phyloP scores from a whole-genome alignment of 2,113 vertebrate species.

The Alligator mississippiensis region DNA sequence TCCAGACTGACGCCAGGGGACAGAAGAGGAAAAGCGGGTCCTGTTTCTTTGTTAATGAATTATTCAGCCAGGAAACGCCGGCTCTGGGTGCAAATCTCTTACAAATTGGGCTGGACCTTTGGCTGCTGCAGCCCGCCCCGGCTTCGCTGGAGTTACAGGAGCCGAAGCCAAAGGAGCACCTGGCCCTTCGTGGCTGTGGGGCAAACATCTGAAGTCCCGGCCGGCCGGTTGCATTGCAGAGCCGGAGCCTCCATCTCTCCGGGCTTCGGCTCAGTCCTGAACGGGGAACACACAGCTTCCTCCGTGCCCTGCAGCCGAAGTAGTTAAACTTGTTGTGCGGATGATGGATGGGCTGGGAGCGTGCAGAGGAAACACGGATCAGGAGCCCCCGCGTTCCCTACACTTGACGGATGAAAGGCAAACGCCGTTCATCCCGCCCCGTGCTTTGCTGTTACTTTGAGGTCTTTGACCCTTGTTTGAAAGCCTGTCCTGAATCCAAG shows the following conservation, averaged over 20 bases:
- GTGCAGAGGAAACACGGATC: neutral
- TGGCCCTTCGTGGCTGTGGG: neutral
- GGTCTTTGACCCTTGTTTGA: accelerated
- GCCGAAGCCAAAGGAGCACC: neutral
- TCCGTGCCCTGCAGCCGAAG: neutral
- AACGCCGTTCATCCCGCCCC: accelerated
- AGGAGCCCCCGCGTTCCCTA: neutral
- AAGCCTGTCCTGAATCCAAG: neutral
- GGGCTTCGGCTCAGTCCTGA: accelerated
- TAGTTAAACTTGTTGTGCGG: neutral
- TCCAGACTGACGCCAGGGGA: neutral
- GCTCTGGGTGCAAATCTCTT: neutral
- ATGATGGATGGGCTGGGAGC: neutral
- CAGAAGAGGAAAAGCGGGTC: neutral
- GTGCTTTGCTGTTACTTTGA: neutral
- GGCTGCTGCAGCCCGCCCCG: neutral
- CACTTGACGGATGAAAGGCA: neutral
- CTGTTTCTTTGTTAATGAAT: neutral
- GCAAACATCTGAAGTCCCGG: neutral
- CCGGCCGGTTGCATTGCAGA: accelerated
- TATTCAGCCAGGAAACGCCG: neutral
- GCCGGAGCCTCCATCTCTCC: neutral
- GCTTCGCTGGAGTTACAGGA: neutral
- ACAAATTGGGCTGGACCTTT: neutral
- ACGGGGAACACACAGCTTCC: neutral